These are phyloP conservation scores for Ellobium chinense DNA, from an alignment of 2,888 invertebrate genomes.

Conservation along the genomic window DNA sequence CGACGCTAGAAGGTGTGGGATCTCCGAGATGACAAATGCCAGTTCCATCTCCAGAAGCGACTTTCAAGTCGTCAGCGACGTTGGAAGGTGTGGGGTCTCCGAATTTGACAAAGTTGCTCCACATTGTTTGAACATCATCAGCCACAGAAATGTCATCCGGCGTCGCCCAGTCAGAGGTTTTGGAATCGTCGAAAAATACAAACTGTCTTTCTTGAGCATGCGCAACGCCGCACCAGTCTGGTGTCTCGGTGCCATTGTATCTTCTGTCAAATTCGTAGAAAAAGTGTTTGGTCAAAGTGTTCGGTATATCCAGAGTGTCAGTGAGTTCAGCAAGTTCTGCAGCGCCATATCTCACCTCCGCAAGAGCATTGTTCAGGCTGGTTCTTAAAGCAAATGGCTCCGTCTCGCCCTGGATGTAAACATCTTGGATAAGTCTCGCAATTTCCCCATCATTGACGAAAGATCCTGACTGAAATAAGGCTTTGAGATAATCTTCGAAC, in stretches of 20 bases:
- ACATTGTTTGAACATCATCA: constrained; percentile 21
- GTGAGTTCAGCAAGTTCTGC: background rate
- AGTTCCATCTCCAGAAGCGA: too few species aligned
- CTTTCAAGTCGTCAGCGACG: background rate
- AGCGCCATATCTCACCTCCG: background rate
- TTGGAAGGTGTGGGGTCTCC: constrained; percentile 20
- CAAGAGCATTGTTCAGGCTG: background rate
- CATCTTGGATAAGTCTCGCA: background rate
- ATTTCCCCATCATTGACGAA: constrained; percentile 7
- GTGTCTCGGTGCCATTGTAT: background rate
- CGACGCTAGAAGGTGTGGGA: too few species aligned
- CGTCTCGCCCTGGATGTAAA: background rate
- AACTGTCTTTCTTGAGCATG: constrained; percentile 2
- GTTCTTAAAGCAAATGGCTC: background rate
- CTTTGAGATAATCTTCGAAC: background rate
- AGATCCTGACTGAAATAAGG: background rate
- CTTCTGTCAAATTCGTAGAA: constrained; percentile 15
- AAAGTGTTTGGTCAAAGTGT: background rate
- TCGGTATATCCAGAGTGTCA: background rate
- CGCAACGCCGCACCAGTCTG: constrained; percentile 1
- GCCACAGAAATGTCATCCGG: constrained; percentile 3
- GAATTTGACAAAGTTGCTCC: constrained; percentile 29
- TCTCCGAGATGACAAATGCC: too few species aligned
- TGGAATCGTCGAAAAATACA: background rate
- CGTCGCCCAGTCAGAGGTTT: background rate